Evolutionary conservation across 2,797 vertebrate genomes (phyloP).

Genomic region (Notamacropus eugenii): DNA sequence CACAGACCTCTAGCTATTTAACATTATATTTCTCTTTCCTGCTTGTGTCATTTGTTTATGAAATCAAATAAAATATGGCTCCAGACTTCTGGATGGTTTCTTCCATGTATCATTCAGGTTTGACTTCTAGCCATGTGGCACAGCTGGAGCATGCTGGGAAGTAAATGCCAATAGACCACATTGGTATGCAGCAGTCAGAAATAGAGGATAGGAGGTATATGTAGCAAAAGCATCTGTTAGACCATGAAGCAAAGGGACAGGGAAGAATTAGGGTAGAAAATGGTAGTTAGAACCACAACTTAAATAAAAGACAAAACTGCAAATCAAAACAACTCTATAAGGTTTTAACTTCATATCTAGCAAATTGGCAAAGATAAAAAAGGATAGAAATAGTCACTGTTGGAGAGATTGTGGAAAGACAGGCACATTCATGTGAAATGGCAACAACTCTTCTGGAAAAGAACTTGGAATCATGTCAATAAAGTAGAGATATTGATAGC

Average conservation of each 20-base stretch:
- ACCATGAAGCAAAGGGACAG: background rate
- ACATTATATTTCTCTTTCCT: background rate
- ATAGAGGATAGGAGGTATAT: background rate
- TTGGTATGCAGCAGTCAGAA: background rate
- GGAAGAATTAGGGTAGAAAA: background rate
- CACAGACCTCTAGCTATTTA: background rate
- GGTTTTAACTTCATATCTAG: background rate
- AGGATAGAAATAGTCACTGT: background rate
- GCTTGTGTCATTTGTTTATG: background rate
- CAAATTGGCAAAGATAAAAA: background rate
- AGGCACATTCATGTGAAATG: background rate
- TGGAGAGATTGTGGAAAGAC: background rate
- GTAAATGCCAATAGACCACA: background rate
- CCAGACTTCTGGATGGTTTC: background rate
- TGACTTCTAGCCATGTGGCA: background rate
- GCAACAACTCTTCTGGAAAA: background rate
- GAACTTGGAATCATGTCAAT: background rate
- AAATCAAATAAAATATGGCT: background rate
- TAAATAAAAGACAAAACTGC: background rate
- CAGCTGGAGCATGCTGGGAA: background rate
- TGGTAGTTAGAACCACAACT: background rate
- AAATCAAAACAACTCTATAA: background rate
- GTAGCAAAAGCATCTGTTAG: conserved; percentile 11
- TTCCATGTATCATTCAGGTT: background rate
- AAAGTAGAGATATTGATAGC: background rate